Base-by-base conservation (phyloP, 2,888 invertebrate species). In the Disparrhopalites patrizii region DNA sequence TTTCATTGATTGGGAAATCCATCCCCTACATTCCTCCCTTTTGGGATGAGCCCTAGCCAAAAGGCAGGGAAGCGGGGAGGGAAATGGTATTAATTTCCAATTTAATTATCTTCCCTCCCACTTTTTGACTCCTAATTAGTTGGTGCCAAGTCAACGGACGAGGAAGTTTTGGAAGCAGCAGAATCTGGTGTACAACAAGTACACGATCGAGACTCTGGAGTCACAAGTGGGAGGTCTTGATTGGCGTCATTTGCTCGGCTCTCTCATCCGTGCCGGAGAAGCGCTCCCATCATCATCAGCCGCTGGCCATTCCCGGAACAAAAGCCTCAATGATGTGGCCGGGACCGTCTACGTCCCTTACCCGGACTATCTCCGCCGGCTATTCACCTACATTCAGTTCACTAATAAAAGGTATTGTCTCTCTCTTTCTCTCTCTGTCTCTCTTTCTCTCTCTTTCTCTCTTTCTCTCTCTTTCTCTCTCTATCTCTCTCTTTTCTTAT, bases 151-250 rank as follows among this genome's bases (percentile, higher is more conserved):
- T 58, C 71, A 75, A 52, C 56, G 73, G 55, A 73, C 68, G 33
- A 68, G 73, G 47, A 75, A 75, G 68, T 68, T 73, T 58, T 69
- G 65, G 68, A 73, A 75, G 67, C 75, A 75, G 65, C 80, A 72
- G 78, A 81, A 73, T 77, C 78, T 65, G 78, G 79, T 66, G 61
- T 76, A 66, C 80, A 79, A 75, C 77, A 79, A 70, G 76, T 78
- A 61, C 80, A 79, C 77, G 78, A 73, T 82, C 66, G 78, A 79
- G 56, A 77, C 79, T 68, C 78, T 82, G 30, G 81, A 82, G 73
- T 77, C 79, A 58, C 78, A 77, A 67, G 82, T 80, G 74, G 79
- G 78, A 76, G 81, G 80, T 77, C 67, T 74, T 61, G 68, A 74
- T 62, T 74, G 74, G 74, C 69, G 66, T 55, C 47, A 65, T 31